Conservation (phyloP, 2,888 invertebrate species). For the Argynnis bischoffii region DNA sequence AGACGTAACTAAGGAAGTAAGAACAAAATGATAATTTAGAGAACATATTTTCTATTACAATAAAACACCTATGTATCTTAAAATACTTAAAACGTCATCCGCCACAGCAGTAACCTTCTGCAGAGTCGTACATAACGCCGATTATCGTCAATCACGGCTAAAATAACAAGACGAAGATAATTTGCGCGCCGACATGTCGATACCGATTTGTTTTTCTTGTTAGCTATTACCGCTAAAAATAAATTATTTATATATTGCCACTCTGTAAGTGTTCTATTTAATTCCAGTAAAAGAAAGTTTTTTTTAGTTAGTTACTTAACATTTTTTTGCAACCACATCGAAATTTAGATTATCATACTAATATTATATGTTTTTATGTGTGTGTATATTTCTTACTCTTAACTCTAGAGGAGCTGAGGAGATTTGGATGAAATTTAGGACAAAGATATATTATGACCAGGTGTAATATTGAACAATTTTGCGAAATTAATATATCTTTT, state of each 20-base stretch:
- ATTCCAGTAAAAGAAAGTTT: background rate
- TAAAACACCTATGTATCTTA: constrained; percentile 18
- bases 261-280: constrained; percentile 38
- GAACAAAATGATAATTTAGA: no score
- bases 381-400: no score
- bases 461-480: no score
- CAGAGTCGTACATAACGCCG: constrained; percentile 34
- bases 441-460: no score
- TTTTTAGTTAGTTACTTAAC: background rate
- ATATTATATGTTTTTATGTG: no score
- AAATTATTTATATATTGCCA: constrained; percentile 40
- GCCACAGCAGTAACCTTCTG: constrained; percentile 23
- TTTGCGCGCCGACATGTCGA: constrained; percentile 47
- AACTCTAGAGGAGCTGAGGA: no score
- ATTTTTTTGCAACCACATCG: background rate
- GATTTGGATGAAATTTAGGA: no score
- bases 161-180: constrained; percentile 45
- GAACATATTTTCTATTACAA: background rate
- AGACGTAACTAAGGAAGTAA: no score
- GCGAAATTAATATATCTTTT: no score
- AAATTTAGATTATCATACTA: no score
- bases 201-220: constrained; percentile 64
- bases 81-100: constrained; percentile 34
- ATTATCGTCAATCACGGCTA: constrained; percentile 44
- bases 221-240: constrained; percentile 40